Conservation (phyloP, 2,797 vertebrate species). For the Triplophysa bombifrons region DNA sequence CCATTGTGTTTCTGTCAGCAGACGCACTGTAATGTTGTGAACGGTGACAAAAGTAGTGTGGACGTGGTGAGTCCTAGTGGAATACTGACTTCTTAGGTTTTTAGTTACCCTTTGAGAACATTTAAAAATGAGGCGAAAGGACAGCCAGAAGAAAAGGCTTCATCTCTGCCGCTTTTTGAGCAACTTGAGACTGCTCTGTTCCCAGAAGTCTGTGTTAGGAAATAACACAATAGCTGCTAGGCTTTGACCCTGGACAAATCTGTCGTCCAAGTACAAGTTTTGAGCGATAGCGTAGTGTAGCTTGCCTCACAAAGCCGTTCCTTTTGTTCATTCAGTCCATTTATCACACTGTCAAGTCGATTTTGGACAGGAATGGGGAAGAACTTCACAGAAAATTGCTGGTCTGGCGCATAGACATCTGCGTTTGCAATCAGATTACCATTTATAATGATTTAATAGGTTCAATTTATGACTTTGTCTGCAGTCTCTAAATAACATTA, state of each 20-base stretch:
- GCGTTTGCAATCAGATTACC: constrained; percentile 59
- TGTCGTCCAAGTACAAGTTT: constrained; percentile 6
- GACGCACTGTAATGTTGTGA: constrained; percentile 60
- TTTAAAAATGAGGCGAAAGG: constrained; percentile 53
- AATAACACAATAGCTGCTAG: constrained; percentile 60
- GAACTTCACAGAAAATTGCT: not conserved
- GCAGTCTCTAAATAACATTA: constrained; percentile 35
- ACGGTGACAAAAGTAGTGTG: constrained; percentile 63
- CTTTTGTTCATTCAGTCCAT: constrained; percentile 46
- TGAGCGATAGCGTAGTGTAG: not conserved
- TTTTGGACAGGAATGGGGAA: not conserved
- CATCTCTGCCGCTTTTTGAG: constrained; percentile 30
- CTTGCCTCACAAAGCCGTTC: constrained; percentile 27
- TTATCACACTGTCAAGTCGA: not conserved
- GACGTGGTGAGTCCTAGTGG: constrained; percentile 46
- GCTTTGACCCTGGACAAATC: constrained; percentile 61
- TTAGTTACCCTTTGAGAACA: constrained; percentile 65
- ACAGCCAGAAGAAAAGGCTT: constrained; percentile 46
- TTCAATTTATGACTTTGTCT: constrained; percentile 28
- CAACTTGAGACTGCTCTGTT: constrained; percentile 61
- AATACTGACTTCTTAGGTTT: constrained; percentile 58
- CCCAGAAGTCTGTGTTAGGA: constrained; percentile 53
- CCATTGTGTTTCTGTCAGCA: constrained; percentile 61
- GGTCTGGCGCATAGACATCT: constrained; percentile 42
- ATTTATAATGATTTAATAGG: constrained; percentile 59